phyloP scores from a whole-genome alignment of 2,888 invertebrate species.

The Microplitis deprimator region DNA sequence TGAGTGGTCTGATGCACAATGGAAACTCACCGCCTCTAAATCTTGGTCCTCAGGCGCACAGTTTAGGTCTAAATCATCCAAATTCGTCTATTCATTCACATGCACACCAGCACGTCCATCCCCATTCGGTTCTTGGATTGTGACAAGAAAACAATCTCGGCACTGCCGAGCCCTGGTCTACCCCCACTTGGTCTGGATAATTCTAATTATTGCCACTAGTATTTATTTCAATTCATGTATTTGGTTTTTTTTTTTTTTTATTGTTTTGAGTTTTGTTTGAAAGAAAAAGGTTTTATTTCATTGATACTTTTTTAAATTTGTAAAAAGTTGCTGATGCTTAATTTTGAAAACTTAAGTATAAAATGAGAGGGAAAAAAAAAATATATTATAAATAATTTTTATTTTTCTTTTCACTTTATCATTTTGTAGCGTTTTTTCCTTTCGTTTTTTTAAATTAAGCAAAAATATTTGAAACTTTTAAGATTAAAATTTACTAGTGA shows the following conservation, averaged over 20 bases:
- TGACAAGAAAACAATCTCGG: slow-evolving; percentile 54
- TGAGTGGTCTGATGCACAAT: slow-evolving; percentile 60
- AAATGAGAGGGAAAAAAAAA: background rate
- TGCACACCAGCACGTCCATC: slow-evolving; percentile 54
- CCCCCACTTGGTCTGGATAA: slow-evolving; percentile 49
- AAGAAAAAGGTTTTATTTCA: too few relatives aligned
- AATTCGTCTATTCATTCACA: slow-evolving; percentile 53
- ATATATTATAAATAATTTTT: background rate
- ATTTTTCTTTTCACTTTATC: background rate
- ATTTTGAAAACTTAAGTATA: background rate
- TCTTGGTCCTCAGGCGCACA: slow-evolving; percentile 54
- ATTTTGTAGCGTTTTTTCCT: background rate
- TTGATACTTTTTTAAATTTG: background rate
- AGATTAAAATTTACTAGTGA: too few relatives aligned
- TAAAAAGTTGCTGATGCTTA: background rate
- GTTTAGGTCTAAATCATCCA: slow-evolving; percentile 53
- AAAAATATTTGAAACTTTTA: background rate
- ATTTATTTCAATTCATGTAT: background rate
- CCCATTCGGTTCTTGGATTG: slow-evolving; percentile 60
- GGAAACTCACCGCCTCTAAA: slow-evolving; percentile 50
- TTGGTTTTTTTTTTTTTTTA: background rate
- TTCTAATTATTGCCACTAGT: background rate
- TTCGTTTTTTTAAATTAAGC: background rate
- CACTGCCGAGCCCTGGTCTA: slow-evolving; percentile 49
- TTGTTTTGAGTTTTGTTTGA: too few relatives aligned